These are phyloP conservation scores for Lasioglossum oenotherae DNA, from an alignment of 2,888 invertebrate genomes.

Conservation along the genomic window DNA sequence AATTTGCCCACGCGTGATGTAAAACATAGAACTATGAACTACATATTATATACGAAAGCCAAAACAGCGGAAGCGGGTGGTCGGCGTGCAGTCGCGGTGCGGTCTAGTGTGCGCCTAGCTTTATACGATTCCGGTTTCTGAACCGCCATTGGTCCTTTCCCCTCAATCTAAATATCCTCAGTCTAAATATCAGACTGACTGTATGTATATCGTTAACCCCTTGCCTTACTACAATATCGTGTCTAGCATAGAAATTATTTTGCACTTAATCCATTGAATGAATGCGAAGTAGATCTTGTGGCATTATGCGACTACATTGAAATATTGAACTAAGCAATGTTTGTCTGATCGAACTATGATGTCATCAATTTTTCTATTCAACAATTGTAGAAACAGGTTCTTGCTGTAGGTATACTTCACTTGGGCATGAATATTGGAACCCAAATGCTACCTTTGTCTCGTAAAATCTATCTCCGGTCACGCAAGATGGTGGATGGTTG, in stretches of 20 bases:
- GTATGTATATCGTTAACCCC: no score
- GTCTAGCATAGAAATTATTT: no score
- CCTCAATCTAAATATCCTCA: no score
- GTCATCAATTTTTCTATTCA: neutral
- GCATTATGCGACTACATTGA: neutral
- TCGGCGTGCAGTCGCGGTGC: no score
- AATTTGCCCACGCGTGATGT: no score
- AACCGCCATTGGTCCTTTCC: no score
- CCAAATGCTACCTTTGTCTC: neutral
- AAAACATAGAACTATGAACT: no score
- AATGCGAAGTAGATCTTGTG: neutral
- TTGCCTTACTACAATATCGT: no score
- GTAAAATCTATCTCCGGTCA: conserved; percentile 1
- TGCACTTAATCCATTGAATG: neutral
- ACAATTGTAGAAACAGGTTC: neutral
- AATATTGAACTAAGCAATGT: neutral
- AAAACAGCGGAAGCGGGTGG: no score
- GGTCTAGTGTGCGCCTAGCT: no score
- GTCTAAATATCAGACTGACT: no score
- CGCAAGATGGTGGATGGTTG: conserved; percentile 4
- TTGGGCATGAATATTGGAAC: neutral
- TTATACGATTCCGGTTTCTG: neutral
- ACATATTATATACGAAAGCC: no score
- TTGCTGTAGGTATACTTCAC: neutral
- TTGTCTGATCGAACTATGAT: neutral